These are phyloP conservation scores for Hetaerina titia DNA, from an alignment of 2,888 invertebrate species.

Conservation along the genomic window DNA sequence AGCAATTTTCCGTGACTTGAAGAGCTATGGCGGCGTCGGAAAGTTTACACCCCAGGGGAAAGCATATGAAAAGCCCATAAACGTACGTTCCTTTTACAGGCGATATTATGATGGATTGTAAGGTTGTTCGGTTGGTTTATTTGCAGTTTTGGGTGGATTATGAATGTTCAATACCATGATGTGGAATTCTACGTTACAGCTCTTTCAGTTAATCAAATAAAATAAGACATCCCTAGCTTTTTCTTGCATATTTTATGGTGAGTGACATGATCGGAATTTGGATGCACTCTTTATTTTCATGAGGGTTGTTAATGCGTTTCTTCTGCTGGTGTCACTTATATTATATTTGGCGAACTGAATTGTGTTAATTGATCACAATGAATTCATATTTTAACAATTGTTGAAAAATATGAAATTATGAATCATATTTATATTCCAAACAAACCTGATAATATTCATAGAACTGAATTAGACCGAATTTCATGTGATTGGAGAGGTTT, in stretches of 20 bases:
- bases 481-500: too few relatives aligned
- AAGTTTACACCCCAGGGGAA: not conserved
- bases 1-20: conserved; percentile 7
- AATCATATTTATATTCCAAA: too few relatives aligned
- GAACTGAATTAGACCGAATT: too few relatives aligned
- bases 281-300: too few relatives aligned
- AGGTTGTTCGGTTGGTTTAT: not conserved
- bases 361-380: too few relatives aligned
- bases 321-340: too few relatives aligned
- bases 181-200: not conserved
- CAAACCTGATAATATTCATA: too few relatives aligned
- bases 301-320: too few relatives aligned
- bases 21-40: not conserved
- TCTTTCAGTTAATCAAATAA: not conserved
- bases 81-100: not conserved
- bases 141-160: not conserved
- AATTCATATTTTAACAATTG: too few relatives aligned
- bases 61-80: conserved; percentile 9
- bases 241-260: not conserved
- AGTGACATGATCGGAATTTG: too few relatives aligned
- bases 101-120: not conserved
- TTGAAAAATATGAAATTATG: too few relatives aligned
- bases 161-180: not conserved
- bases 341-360: too few relatives aligned
- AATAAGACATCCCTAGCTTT: not conserved